These are phyloP conservation scores for Anorthoa munda DNA, from an alignment of 2,888 invertebrate species.

Conservation along the genomic window DNA sequence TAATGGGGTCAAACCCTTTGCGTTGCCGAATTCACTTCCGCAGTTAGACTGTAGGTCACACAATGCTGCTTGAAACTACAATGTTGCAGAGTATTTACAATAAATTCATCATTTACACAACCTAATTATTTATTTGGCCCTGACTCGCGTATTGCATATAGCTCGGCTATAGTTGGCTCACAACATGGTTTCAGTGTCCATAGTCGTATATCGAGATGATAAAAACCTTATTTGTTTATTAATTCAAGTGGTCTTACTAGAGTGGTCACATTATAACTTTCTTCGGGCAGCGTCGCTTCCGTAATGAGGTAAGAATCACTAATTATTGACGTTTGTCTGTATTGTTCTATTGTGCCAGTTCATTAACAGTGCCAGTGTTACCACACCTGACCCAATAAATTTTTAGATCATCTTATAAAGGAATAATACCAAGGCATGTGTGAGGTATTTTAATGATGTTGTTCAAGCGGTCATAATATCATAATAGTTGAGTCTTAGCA, in stretches of 20 bases:
- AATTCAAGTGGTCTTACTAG: constrained; percentile 67
- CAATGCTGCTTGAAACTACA: neutral
- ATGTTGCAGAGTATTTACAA: constrained; percentile 1
- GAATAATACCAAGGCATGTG: constrained; percentile 15
- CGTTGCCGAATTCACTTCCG: too few species aligned
- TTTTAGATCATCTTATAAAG: constrained; percentile 14
- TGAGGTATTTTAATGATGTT: constrained; percentile 24
- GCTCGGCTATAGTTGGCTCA: neutral
- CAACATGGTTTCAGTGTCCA: neutral
- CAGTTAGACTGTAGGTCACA: neutral
- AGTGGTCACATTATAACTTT: constrained; percentile 71
- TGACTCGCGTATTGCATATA: neutral
- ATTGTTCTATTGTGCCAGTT: constrained; percentile 75
- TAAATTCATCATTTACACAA: neutral
- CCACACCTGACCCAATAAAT: constrained; percentile 51
- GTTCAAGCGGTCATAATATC: constrained; percentile 5
- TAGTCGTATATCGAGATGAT: neutral
- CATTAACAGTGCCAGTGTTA: constrained; percentile 70
- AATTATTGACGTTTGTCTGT: constrained; percentile 69
- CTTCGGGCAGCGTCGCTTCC: constrained; percentile 68
- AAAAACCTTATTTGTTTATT: constrained; percentile 11
- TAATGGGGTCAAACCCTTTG: too few species aligned
- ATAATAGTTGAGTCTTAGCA: constrained; percentile 10
- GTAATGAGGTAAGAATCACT: constrained; percentile 77
- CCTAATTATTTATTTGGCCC: neutral